Evolutionary conservation across 2,888 invertebrate genomes (phyloP), one percentile per base, ranked within the genome.

Genomic region (Leptarthrus brevirostris): DNA sequence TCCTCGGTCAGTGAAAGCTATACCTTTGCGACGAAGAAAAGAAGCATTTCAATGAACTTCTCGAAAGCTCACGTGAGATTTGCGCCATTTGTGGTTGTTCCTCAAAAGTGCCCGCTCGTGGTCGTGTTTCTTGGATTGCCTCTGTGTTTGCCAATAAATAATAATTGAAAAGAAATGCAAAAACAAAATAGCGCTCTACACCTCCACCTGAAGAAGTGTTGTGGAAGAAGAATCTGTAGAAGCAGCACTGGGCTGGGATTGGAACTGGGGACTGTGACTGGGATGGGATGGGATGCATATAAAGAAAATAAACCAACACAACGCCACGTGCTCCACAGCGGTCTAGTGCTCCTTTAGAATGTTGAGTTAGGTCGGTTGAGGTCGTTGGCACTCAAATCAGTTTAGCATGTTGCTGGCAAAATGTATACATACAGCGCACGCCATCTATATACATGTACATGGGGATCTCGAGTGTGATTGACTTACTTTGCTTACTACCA

Each of bases 351-450:
- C 64, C 64, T 8, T 18, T 44, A 72, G 49, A 74, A 74, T 77
- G 77, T 77, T 77, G 77, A 77, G 77, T 74, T 77, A 77, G 77
- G 77, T 77, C 77, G 77, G 75, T 74, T 74, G 77, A 77, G 77
- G 76, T 77, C 77, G 75, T 77, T 77, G 77, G 74, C 76, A 76
- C 56, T 52, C 70, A 70, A 73, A 66, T 49, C 61, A 61, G 69
- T 56, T 71, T 58, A 56, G 61, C 49, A 44, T 70, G 74, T 74
- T 74, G 74, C 74, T 47, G 70, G 47, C 61, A 49, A 61, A 74
- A 74, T 58, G 64, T 66, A n/a, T 61, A 18, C 30, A 52, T n/a
- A 34, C 70, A 53, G 12, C 22, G 14, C 22, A 47, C 36, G 20
- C 14, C 16, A 14, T 36, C 10, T 14, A 12, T 69, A 22, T 64